Percentiles rank a stretch among this genome's conserved stretches.
These are phyloP conservation scores for Eleutherodactylus coqui DNA, from an alignment of 2,797 vertebrate genomes.

Conservation along the genomic window DNA sequence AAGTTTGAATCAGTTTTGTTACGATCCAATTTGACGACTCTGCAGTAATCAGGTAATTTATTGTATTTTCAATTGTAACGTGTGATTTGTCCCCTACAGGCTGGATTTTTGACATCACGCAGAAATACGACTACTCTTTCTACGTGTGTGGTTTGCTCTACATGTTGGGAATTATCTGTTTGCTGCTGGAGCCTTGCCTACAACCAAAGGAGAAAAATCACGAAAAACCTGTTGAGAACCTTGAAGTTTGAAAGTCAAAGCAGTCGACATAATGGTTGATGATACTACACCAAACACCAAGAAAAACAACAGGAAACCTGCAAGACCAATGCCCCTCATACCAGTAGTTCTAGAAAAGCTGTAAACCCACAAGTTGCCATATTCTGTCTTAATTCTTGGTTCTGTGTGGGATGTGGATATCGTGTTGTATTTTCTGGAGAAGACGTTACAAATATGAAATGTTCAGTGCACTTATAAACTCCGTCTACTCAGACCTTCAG, in stretches of 20 bases:
- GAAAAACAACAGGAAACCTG: background rate
- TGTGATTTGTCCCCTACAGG: conserved; percentile 63
- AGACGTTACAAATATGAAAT: background rate
- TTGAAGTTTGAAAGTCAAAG: conserved; percentile 52
- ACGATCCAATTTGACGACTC: background rate
- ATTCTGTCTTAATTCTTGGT: background rate
- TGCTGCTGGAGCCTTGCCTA: conserved; percentile 77
- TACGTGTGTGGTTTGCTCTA: conserved; percentile 81
- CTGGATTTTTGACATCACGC: conserved; percentile 82
- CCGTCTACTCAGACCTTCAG: background rate
- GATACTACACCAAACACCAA: background rate
- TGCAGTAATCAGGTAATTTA: background rate
- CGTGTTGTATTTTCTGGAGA: background rate
- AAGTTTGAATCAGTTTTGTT: background rate
- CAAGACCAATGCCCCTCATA: background rate
- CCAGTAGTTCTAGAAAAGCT: background rate
- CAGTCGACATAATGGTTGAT: background rate
- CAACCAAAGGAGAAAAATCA: conserved; percentile 69
- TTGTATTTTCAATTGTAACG: background rate
- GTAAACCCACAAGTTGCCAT: background rate
- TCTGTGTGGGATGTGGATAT: background rate
- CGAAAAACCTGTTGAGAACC: conserved; percentile 69
- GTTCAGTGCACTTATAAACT: conserved; percentile 15
- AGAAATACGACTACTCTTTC: conserved; percentile 82
- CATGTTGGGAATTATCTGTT: conserved; percentile 77